Base-by-base conservation (phyloP, 2,797 vertebrate species). In the Syngnathus rostellatus region DNA sequence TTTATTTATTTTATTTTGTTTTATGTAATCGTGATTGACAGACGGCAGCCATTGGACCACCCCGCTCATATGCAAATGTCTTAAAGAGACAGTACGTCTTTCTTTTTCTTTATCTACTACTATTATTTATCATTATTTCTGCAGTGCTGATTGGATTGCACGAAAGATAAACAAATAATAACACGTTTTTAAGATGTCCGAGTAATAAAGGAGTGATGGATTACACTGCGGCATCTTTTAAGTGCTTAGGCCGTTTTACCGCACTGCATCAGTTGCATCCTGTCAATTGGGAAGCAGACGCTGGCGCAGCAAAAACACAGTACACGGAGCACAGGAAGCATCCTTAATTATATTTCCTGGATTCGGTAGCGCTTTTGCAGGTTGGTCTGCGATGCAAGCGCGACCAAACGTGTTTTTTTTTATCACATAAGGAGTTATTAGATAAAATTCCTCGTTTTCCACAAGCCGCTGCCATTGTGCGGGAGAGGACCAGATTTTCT, bases 221-320 rank as follows among this genome's bases (percentile, higher is more conserved):
- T 23, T 31, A 19, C 23, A 8, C 51, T 1, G 21, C 10, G 23
- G 11, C 54, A 31, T 31, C 31, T 31, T 31, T 31, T 31, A 12
- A 39, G 64, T 11, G 51, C 39, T 9, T 16, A 23, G 70, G n/a
- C 51, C 2, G 60, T 79, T 83, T 89, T 87, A 85, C 86, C 87
- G 86, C 88, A 90, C 78, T 89, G 86, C 82, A 83, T 80, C 86
- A 70, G 81, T 84, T 83, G 85, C 81, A 72, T 69, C 76, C 31
- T 58, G 55, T 58, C 25, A 25, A 45, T 12, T 62, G 21, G 14
- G 41, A 16, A 70, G 68, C 82, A 66, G 77, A 68, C 74, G 71
- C 48, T 74, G 75, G 75, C 77, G 75, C 10, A 81, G 75, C 63
- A 51, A 51, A 23, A 63, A 48, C 31, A 39, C 63, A 6, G 46